These are phyloP conservation scores for Cephus pygmeus DNA, from an alignment of 2,888 invertebrate species.

Conservation along the genomic window DNA sequence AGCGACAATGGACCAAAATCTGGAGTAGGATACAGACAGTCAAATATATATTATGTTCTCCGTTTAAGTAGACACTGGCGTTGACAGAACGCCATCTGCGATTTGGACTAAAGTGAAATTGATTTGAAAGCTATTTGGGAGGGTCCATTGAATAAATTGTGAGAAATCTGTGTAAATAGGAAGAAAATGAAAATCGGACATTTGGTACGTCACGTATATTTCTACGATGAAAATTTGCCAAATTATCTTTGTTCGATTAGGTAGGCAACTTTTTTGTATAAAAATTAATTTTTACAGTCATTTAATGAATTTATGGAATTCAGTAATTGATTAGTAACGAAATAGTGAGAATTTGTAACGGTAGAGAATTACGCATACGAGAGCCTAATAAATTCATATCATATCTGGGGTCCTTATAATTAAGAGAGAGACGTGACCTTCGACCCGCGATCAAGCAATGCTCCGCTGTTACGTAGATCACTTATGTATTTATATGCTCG, in stretches of 20 bases:
- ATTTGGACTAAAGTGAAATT: slow-evolving; percentile 33
- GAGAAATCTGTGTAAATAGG: neutral
- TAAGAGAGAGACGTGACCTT: slow-evolving; percentile 42
- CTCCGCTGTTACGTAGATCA: neutral
- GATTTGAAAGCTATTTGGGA: slow-evolving; percentile 24
- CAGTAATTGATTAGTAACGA: neutral
- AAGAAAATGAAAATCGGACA: neutral
- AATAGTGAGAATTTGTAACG: neutral
- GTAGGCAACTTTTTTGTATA: neutral
- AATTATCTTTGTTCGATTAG: neutral
- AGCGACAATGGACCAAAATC: slow-evolving; percentile 32
- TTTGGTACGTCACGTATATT: neutral
- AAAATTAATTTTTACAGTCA: neutral
- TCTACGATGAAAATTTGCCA: neutral
- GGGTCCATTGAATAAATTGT: neutral
- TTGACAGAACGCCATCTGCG: slow-evolving; percentile 41
- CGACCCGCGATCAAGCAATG: slow-evolving; percentile 33
- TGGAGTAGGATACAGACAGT: slow-evolving; percentile 24
- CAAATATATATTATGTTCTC: slow-evolving; percentile 34
- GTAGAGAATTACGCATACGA: neutral
- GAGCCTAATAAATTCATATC: slow-evolving; percentile 1
- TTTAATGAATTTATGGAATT: neutral
- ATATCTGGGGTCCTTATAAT: slow-evolving; percentile 25
- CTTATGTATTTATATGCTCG: neutral
- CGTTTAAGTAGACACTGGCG: slow-evolving; percentile 38